Evolutionary conservation across 2,113 vertebrate species (phyloP), one percentile per base, ranked within the genome.

Genomic region (Pseudolaguvia tuberculata): DNA sequence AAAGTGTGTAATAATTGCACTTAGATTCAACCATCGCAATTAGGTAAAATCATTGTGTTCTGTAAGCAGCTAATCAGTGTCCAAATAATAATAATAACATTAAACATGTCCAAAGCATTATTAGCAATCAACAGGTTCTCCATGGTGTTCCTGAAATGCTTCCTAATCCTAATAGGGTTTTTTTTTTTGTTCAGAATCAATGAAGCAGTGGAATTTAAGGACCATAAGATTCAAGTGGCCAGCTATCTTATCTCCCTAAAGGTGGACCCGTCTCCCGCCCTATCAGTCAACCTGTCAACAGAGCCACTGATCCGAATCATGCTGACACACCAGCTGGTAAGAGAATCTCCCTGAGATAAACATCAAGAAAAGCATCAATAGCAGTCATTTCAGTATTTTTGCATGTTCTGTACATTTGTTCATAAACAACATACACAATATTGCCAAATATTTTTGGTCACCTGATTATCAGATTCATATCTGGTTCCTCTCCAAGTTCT

Each of bases 241-340:
- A 99, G 96, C 80, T 85, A 48, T 11, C 87, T 99, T 2, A 95
- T 99, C 63, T 97, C 96, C 15, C 75, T 98, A 74, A 94, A 94
- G 79, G 93, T 98, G 83, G 91, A 94, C 1, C 96, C 96, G 0
- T 87, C 83, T 0, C 96, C 94, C 0, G 79, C 80, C 8, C 70
- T 99, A 53, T 92, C 92, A 23, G 51, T 81, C 76, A 95, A 94
- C 73, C 90, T 98, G 17, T 96, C 93, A 0, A 92, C 91, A 14
- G 86, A 88, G 0, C 96, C 96, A 0, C 91, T 98, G 27, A 89
- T 97, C 80, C 93, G 91, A 23, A 92, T 97, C 27, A 93, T 91
- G 53, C 93, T 96, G 55, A 85, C 82, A 1, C 96, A 98, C 78
- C 84, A 77, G 1, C 58, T 96, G 94, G 96, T 98, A 87, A 93